These are phyloP conservation scores for Dryas iulia DNA, from an alignment of 1,140 invertebrate species.

Conservation along the genomic window DNA sequence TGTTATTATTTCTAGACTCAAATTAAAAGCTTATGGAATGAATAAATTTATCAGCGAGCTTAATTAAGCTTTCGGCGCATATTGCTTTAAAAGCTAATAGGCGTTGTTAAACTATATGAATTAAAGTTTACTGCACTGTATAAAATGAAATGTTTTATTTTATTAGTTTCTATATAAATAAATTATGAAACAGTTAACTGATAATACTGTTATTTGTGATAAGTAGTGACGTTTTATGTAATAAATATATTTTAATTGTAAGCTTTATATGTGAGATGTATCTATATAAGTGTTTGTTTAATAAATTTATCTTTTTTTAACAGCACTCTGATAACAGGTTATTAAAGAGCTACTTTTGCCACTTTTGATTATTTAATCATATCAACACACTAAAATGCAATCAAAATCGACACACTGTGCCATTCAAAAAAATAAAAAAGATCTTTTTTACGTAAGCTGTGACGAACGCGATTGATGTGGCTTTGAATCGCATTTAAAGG, in stretches of 20 bases:
- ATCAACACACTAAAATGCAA: no score
- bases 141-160: constrained; percentile 10
- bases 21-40: constrained; percentile 46
- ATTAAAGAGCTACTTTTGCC: no score
- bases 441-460: no score
- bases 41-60: constrained; percentile 37
- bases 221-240: neutral
- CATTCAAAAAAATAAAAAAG: no score
- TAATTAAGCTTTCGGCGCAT: constrained; percentile 28
- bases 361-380: no score
- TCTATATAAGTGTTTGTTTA: no score
- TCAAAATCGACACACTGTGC: no score
- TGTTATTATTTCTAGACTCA: constrained; percentile 53
- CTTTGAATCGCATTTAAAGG: no score
- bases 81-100: constrained; percentile 27
- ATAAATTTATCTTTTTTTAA: no score
- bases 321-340: no score
- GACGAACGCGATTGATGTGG: no score
- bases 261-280: neutral
- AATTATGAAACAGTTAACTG: neutral
- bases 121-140: constrained; percentile 17
- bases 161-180: constrained; percentile 3
- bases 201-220: neutral
- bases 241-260: neutral
- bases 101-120: constrained; percentile 18